A percentile compares a stretch with the other conserved stretches of the same genome.
Conservation (phyloP, 2,888 invertebrate species). For the Leptopilina drosophilae region DNA sequence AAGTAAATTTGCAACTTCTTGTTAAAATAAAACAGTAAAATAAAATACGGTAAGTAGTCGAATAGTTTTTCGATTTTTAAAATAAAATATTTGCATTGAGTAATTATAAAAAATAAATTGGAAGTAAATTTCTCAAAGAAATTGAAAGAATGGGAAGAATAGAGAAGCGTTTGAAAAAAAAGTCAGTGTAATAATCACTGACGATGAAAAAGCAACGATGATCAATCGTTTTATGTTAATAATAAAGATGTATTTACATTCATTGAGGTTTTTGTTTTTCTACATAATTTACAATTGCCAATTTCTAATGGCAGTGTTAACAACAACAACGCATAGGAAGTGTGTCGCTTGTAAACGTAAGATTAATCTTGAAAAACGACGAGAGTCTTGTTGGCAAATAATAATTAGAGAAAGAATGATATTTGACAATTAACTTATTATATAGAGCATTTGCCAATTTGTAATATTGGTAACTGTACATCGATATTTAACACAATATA, state of each 20-base stretch:
- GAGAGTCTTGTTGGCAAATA: conserved; percentile 36
- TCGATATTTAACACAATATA: conserved; percentile 75
- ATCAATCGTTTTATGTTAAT: conserved; percentile 72
- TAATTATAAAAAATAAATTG: no score
- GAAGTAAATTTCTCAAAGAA: not conserved
- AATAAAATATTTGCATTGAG: no score
- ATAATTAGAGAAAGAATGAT: conserved; percentile 29
- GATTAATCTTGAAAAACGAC: conserved; percentile 36
- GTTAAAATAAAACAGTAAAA: no score
- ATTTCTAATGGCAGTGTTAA: conserved; percentile 73
- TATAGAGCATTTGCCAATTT: conserved; percentile 70
- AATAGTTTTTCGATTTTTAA: no score
- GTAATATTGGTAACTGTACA: conserved; percentile 74
- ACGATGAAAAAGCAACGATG: conserved; percentile 56
- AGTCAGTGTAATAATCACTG: conserved; percentile 28
- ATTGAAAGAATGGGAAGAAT: not conserved
- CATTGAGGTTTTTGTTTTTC: conserved; percentile 68
- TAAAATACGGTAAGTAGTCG: no score
- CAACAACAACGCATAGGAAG: conserved; percentile 62
- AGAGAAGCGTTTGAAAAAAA: not conserved
- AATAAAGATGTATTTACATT: conserved; percentile 76
- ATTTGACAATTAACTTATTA: conserved; percentile 20
- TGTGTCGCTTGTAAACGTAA: conserved; percentile 35
- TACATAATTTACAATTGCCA: conserved; percentile 76
- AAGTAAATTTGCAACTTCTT: no score